Percentiles rank a stretch among this genome's conserved stretches.
phyloP scores from a whole-genome alignment of 2,888 invertebrate genomes.

The Celastrina argiolus region DNA sequence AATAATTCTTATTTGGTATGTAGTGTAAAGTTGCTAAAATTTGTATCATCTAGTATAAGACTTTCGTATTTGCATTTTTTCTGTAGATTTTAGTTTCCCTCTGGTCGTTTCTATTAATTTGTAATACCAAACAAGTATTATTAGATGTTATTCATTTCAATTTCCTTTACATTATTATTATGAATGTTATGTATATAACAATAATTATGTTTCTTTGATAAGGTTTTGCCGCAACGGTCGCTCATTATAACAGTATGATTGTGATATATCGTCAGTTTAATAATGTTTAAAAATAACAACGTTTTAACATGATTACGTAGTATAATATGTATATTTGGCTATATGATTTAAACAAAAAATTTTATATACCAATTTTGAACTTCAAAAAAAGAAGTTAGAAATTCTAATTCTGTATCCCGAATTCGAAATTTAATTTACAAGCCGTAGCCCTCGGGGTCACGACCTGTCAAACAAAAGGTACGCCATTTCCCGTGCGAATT shows the following conservation, averaged over 20 bases:
- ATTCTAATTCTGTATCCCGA: constrained; percentile 26
- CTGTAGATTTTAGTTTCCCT: not conserved
- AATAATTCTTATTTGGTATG: not conserved
- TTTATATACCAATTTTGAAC: too few species aligned
- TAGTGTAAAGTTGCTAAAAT: not conserved
- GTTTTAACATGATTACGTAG: too few species aligned
- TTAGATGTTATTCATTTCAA: not conserved
- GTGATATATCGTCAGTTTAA: not conserved
- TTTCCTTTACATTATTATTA: constrained; percentile 17
- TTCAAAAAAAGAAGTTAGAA: not conserved
- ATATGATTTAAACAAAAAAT: too few species aligned
- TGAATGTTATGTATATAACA: not conserved
- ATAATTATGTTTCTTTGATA: constrained; percentile 12
- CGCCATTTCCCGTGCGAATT: constrained; percentile 60
- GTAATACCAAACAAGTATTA: not conserved
- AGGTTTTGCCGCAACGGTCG: not conserved
- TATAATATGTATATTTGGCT: too few species aligned
- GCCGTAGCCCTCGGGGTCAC: constrained; percentile 43
- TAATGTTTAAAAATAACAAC: too few species aligned
- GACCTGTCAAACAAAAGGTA: constrained; percentile 46
- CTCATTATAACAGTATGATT: not conserved
- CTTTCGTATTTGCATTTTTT: not conserved
- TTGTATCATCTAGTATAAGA: not conserved
- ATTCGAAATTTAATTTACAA: constrained; percentile 24
- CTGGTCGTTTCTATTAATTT: not conserved